Evolutionary conservation across 2,113 vertebrate species (phyloP), one percentile per base, ranked within the genome.

Genomic region (Struthio camelus): DNA sequence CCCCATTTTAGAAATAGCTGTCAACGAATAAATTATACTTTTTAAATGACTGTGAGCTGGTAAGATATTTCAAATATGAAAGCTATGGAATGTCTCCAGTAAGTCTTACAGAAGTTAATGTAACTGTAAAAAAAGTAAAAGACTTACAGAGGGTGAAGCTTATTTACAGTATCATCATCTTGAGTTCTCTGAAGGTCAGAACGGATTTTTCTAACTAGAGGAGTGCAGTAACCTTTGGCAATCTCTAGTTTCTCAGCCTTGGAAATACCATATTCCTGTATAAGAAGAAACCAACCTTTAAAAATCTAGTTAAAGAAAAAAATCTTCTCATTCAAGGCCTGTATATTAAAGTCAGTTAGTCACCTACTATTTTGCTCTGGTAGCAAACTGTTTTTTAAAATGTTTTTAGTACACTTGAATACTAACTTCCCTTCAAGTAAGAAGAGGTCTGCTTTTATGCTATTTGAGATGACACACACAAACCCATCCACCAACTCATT

Each of bases 101-200:
- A 81, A 79, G 27, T 78, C 14, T 92, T 58, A 76, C 0, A 1
- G n/a, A 40, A 82, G 54, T 70, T 50, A 59, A 58, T 12, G 46
- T 58, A 69, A 79, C 9, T 5, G 61, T 48, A 58, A 82, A 92
- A 87, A 86, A n/a, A 14, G 11, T 59, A 46, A 32, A 18, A 65
- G 61, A 92, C 99, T 98, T 99, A 98, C 99, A 99, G 98, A 84
- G 99, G 99, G 83, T 99, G 99, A 65, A 99, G 98, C 58, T 99
- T 99, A 97, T 99, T 99, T 93, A 99, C 99, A 70, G 99, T 99
- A 96, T 99, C 99, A 94, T 99, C 99, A 97, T 99, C 99, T 97
- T 99, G 99, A 69, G 99, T 99, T 93, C 99, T 98, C 96, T 99
- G 99, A 77, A 99, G 98, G 85, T 99, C 99, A 53, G 99, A 98